Evolutionary conservation across 2,113 vertebrate species (phyloP).

Genomic region (Bubo scandiacus): DNA sequence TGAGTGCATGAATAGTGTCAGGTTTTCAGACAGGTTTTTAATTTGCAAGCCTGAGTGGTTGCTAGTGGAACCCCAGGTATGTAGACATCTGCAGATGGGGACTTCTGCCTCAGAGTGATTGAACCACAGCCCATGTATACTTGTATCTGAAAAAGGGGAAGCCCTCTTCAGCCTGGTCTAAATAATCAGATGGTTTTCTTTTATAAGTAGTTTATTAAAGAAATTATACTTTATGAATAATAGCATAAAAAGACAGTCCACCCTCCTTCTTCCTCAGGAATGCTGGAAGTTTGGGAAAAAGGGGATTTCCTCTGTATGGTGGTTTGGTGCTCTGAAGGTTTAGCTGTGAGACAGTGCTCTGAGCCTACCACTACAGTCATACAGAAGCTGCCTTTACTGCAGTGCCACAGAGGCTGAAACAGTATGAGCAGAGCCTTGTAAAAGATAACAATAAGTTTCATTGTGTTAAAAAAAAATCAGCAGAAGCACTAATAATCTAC

Average conservation of each 20-base stretch:
- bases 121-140: neutral
- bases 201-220: neutral
- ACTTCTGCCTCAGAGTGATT: neutral
- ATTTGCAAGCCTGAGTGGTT: neutral
- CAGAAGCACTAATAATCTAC: constrained; percentile 9
- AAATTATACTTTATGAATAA: neutral
- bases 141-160: neutral
- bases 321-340: neutral
- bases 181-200: neutral
- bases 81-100: neutral
- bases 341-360: neutral
- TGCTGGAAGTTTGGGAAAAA: neutral
- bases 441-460: neutral
- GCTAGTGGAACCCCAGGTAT: neutral
- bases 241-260: neutral
- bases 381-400: neutral
- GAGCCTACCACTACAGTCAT: neutral
- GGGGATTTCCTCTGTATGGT: neutral
- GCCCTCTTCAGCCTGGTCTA: neutral
- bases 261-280: neutral
- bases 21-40: constrained; percentile 36
- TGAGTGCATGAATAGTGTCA: neutral
- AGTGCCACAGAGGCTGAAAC: neutral
- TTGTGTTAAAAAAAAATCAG: neutral
- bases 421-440: neutral